phyloP scores from a whole-genome alignment of 2,113 vertebrate species.

The Beaufortia kweichowensis region DNA sequence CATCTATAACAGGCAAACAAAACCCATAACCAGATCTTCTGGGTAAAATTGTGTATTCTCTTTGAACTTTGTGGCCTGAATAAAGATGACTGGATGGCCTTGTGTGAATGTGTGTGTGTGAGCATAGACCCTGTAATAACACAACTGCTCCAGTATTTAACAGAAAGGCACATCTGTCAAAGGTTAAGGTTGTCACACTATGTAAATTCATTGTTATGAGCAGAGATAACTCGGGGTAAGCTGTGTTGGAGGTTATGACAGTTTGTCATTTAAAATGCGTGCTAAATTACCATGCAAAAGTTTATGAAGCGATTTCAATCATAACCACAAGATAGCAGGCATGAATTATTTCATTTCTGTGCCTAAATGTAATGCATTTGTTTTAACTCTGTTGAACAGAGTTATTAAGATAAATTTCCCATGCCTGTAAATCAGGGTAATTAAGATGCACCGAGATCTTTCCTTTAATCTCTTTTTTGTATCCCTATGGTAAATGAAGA shows the following conservation, averaged over 20 bases:
- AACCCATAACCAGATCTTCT: background rate
- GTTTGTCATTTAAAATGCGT: slow-evolving; percentile 25
- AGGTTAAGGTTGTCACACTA: slow-evolving; percentile 20
- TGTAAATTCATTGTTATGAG: slow-evolving; percentile 10
- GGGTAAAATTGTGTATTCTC: slow-evolving; percentile 32
- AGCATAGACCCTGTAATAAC: slow-evolving; percentile 18
- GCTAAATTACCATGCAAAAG: slow-evolving; percentile 14
- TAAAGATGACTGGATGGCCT: slow-evolving; percentile 3
- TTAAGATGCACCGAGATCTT: slow-evolving; percentile 18
- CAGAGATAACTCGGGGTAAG: background rate
- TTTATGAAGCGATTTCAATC: slow-evolving; percentile 35
- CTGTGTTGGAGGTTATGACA: slow-evolving; percentile 18
- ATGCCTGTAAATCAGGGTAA: slow-evolving; percentile 1
- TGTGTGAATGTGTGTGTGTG: slow-evolving; percentile 9
- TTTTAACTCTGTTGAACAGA: slow-evolving; percentile 31
- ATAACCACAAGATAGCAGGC: slow-evolving; percentile 18
- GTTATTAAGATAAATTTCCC: slow-evolving; percentile 33
- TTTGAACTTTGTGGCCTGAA: slow-evolving; percentile 25
- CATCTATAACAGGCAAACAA: slow-evolving; percentile 6
- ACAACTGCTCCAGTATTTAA: slow-evolving; percentile 12
- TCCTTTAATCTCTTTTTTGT: slow-evolving; percentile 30
- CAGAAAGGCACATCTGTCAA: slow-evolving; percentile 36
- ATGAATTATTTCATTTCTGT: slow-evolving; percentile 8
- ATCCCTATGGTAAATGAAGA: slow-evolving; percentile 55
- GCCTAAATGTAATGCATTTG: background rate